These are phyloP conservation scores for Psophia crepitans DNA, from an alignment of 2,113 vertebrate genomes.

Conservation along the genomic window DNA sequence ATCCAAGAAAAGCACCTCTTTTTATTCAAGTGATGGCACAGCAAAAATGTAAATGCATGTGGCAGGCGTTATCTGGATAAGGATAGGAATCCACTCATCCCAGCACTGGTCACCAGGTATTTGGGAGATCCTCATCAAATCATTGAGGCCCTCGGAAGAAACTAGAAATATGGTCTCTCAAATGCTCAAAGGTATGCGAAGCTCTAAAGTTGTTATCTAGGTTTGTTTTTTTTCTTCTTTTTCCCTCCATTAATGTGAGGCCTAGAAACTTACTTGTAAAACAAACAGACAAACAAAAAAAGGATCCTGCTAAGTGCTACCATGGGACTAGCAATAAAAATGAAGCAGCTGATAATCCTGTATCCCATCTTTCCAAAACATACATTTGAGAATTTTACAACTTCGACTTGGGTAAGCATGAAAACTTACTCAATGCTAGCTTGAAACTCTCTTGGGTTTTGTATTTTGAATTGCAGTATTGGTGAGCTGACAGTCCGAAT, in stretches of 20 bases:
- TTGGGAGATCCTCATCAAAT: not conserved
- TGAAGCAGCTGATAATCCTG: not conserved
- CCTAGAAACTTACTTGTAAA: not conserved
- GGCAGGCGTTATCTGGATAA: not conserved
- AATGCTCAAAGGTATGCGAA: not conserved
- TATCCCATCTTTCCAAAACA: not conserved
- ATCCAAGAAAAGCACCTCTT: not conserved
- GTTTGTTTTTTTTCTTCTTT: not conserved
- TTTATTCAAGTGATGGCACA: not conserved
- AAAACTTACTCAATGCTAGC: not conserved
- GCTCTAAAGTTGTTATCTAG: not conserved
- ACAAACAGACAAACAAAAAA: not conserved
- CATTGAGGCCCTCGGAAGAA: not conserved
- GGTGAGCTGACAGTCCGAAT: not conserved
- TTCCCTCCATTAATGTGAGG: not conserved
- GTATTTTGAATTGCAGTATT: not conserved
- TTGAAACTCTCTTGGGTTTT: not conserved
- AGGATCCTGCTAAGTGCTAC: not conserved
- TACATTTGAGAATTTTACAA: not conserved
- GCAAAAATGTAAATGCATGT: not conserved
- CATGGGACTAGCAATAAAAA: not conserved
- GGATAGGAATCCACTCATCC: not conserved
- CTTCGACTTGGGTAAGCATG: not conserved
- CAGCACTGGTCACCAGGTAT: not conserved
- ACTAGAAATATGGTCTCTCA: not conserved